These are phyloP conservation scores for Salarias fasciatus DNA, from an alignment of 2,797 vertebrate species.

Conservation along the genomic window DNA sequence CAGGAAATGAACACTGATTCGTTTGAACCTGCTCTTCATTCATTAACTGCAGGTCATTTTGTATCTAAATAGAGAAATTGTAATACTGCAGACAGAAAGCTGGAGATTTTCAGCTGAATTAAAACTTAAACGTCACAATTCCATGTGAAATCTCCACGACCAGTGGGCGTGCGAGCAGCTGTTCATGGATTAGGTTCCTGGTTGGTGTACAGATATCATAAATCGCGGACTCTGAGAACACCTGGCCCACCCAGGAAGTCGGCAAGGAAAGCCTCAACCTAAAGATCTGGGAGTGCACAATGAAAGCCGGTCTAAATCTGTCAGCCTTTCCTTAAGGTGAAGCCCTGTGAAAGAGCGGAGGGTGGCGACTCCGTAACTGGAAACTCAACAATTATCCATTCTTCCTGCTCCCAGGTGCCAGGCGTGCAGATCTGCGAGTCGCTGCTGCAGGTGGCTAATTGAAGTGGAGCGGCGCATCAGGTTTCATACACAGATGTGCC, in stretches of 20 bases:
- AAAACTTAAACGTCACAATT: too few relatives aligned
- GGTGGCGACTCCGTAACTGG: slow-evolving; percentile 61
- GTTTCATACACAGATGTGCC: slow-evolving; percentile 65
- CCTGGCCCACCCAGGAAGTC: slow-evolving; percentile 62
- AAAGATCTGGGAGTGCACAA: slow-evolving; percentile 31
- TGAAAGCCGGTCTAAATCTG: slow-evolving; percentile 58
- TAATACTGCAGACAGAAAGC: slow-evolving; percentile 24
- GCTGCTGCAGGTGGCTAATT: slow-evolving; percentile 73
- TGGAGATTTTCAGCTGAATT: slow-evolving; percentile 27
- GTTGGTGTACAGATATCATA: slow-evolving; percentile 23
- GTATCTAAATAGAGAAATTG: neutral
- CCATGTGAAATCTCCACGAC: slow-evolving; percentile 22
- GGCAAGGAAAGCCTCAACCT: slow-evolving; percentile 10
- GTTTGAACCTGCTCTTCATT: too few relatives aligned
- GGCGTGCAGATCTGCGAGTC: slow-evolving; percentile 39
- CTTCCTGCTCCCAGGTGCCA: slow-evolving; percentile 67
- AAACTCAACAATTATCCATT: slow-evolving; percentile 67
- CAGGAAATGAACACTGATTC: too few relatives aligned
- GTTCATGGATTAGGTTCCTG: slow-evolving; percentile 9
- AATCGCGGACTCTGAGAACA: slow-evolving; percentile 23
- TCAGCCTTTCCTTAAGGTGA: slow-evolving; percentile 43
- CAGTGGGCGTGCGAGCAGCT: slow-evolving; percentile 19
- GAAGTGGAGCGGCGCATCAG: slow-evolving; percentile 46
- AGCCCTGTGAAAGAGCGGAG: slow-evolving; percentile 38
- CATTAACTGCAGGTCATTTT: too few relatives aligned